Evolutionary conservation across 35 echinoderm and acorn worm genomes (phyloP).

Genomic region (Hemicentrotus pulcherrimus): DNA sequence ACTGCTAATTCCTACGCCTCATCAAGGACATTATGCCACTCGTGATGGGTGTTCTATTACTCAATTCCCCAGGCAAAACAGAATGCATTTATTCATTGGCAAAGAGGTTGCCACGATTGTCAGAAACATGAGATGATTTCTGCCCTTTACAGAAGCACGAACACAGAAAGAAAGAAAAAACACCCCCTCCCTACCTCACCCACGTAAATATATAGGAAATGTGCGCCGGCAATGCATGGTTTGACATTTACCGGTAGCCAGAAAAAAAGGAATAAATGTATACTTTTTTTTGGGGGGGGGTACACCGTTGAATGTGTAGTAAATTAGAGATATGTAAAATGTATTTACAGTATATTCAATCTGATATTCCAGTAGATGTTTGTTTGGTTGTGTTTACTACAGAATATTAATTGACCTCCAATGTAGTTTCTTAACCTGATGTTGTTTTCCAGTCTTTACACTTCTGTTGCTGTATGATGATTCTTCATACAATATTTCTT

Average conservation of each 20-base stretch:
- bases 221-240: background rate
- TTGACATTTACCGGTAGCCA: background rate
- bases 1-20: background rate
- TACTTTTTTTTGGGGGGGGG: background rate
- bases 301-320: no score
- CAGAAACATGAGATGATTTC: background rate
- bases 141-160: background rate
- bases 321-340: no score
- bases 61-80: background rate
- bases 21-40: background rate
- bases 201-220: background rate
- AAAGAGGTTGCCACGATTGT: background rate
- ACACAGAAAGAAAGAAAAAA: background rate
- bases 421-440: no score
- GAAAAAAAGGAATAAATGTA: background rate
- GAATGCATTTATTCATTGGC: constrained; percentile 3
- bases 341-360: no score
- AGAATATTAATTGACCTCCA: no score
- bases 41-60: background rate
- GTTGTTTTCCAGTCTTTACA: no score
- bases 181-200: background rate
- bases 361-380: no score
- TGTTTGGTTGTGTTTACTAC: no score
- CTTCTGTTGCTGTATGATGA: no score
- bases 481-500: no score